A percentile compares a stretch with the other conserved stretches of the same genome.
phyloP scores from a whole-genome alignment of 2,113 vertebrate genomes.

The Campylorhamphus procurvoides region DNA sequence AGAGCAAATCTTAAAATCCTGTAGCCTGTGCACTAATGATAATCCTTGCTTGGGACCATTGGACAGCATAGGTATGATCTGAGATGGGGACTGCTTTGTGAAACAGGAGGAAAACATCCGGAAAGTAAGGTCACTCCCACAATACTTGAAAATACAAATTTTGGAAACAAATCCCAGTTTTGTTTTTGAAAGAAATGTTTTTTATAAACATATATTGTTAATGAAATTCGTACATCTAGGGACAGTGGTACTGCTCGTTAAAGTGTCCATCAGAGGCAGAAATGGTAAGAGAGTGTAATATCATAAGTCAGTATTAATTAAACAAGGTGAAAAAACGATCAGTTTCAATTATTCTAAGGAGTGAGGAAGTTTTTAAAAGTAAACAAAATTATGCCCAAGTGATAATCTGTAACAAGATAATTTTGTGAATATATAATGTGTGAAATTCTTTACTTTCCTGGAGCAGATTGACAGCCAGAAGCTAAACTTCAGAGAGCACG shows the following conservation, averaged over 20 bases:
- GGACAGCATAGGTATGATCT: neutral
- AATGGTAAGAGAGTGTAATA: neutral
- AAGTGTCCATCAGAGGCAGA: neutral
- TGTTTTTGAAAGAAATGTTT: neutral
- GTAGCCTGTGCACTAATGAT: neutral
- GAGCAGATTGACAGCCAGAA: constrained; percentile 95
- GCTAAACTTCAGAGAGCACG: constrained; percentile 88
- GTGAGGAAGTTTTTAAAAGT: neutral
- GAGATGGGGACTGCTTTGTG: neutral
- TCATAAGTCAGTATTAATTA: neutral
- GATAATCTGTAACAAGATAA: accelerated
- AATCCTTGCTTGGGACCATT: neutral
- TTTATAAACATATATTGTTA: neutral
- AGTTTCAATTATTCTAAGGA: neutral
- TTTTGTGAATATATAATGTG: neutral
- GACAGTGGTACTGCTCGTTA: neutral
- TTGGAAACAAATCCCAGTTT: neutral
- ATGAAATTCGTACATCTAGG: neutral
- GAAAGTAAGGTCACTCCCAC: neutral
- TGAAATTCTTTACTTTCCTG: constrained; percentile 27
- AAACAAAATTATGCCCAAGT: neutral
- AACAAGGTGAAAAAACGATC: neutral
- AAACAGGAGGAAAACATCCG: neutral
- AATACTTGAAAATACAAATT: neutral
- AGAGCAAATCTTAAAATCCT: neutral